Percentiles rank a stretch among this genome's conserved stretches.
Evolutionary conservation across 2,888 invertebrate species (phyloP).

Genomic region (Latrodectus elegans): DNA sequence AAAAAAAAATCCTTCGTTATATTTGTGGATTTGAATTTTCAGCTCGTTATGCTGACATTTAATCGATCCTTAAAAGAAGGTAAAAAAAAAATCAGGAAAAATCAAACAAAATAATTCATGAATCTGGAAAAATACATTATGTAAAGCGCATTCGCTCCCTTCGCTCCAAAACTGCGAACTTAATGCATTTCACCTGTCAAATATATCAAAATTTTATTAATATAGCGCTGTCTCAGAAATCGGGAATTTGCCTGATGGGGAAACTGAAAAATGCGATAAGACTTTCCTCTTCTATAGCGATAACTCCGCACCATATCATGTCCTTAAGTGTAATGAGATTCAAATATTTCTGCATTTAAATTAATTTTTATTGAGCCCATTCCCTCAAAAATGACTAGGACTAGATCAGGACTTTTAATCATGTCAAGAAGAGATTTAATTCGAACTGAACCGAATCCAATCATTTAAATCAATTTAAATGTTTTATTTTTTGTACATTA

Average conservation of each 20-base stretch:
- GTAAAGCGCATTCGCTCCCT: conserved; percentile 48
- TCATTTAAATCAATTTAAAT: too few relatives aligned
- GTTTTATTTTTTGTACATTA: too few relatives aligned
- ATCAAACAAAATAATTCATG: conserved; percentile 52
- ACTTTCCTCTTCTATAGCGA: neutral
- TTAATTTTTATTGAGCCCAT: conserved; percentile 63
- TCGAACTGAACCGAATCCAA: too few relatives aligned
- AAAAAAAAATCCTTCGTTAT: neutral
- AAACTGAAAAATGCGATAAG: conserved; percentile 62
- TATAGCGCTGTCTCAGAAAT: conserved; percentile 55
- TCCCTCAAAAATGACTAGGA: too few relatives aligned
- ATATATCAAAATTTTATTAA: conserved; percentile 66
- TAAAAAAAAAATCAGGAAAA: conserved; percentile 45
- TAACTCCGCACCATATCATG: conserved; percentile 6
- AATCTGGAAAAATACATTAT: conserved; percentile 58
- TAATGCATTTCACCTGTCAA: conserved; percentile 65
- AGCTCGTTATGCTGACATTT: conserved; percentile 43
- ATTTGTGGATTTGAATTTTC: conserved; percentile 37
- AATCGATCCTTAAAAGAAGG: conserved; percentile 35
- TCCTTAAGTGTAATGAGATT: conserved; percentile 56
- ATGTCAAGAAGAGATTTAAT: too few relatives aligned
- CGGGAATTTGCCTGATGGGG: conserved; percentile 51
- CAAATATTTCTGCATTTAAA: conserved; percentile 60
- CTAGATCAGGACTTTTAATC: too few relatives aligned
- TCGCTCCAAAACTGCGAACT: conserved; percentile 17